A percentile compares a stretch with the other conserved stretches of the same genome.
These are phyloP conservation scores for Phenganax marumi DNA, from an alignment of 92 coral and sea anemone species.

Conservation along the genomic window DNA sequence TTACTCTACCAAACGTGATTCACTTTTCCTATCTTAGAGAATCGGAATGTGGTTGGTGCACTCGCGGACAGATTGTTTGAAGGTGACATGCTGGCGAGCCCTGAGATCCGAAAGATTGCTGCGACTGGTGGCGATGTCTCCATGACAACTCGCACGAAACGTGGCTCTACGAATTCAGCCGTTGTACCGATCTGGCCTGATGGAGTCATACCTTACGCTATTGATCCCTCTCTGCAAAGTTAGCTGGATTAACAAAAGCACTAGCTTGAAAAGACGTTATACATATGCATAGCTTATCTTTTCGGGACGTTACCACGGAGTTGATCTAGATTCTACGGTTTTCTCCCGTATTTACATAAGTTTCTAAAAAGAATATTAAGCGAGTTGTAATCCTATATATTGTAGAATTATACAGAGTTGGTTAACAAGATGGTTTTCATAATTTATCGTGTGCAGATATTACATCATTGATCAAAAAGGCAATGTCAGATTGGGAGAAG, in stretches of 20 bases:
- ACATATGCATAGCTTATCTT: neutral
- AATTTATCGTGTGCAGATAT: neutral
- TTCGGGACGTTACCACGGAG: too few species aligned
- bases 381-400: neutral
- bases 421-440: neutral
- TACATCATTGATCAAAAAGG: neutral
- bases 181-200: slow-evolving; percentile 21
- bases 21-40: slow-evolving; percentile 22
- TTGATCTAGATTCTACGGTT: neutral
- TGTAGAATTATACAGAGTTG: too few species aligned
- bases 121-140: slow-evolving; percentile 50
- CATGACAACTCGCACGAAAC: slow-evolving; percentile 36
- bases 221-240: neutral
- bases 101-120: slow-evolving; percentile 35
- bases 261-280: too few species aligned
- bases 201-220: slow-evolving; percentile 34
- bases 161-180: slow-evolving; percentile 8
- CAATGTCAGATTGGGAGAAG: slow-evolving; percentile 26
- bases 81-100: slow-evolving; percentile 51
- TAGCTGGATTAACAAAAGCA: neutral
- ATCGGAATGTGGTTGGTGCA: slow-evolving; percentile 32
- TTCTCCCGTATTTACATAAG: neutral
- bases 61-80: slow-evolving; percentile 27
- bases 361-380: too few species aligned
- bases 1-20: neutral